Evolutionary conservation across 2,797 vertebrate genomes (phyloP).

Genomic region (Caiman crocodilus): DNA sequence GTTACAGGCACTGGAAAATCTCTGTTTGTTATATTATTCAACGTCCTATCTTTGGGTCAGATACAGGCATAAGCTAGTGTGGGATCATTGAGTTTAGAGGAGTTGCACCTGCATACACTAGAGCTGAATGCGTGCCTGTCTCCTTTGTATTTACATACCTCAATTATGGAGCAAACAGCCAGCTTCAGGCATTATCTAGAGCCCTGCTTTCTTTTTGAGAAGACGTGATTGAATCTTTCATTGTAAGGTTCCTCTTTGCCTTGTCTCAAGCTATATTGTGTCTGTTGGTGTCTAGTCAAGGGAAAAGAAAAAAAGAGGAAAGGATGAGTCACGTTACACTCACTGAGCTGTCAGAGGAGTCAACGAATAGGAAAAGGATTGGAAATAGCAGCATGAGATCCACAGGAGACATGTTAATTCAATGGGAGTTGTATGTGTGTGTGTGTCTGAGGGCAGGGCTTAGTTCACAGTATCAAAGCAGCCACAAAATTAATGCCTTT

Average conservation of each 20-base stretch:
- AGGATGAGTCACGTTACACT: slow-evolving; percentile 63
- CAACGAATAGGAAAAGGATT: background rate
- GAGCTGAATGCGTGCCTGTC: background rate
- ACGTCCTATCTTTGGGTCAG: background rate
- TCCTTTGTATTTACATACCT: background rate
- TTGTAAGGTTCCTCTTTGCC: slow-evolving; percentile 28
- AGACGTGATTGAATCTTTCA: slow-evolving; percentile 34
- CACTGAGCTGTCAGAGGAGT: slow-evolving; percentile 41
- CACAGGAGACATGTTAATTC: slow-evolving; percentile 57
- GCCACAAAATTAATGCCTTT: slow-evolving; percentile 63
- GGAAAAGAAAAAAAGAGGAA: slow-evolving; percentile 42
- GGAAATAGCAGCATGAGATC: slow-evolving; percentile 25
- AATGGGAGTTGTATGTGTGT: background rate
- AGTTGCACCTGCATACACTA: background rate
- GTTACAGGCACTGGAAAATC: background rate
- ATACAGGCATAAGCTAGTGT: background rate
- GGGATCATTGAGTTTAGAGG: background rate
- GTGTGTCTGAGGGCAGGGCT: slow-evolving; percentile 46
- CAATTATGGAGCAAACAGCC: background rate
- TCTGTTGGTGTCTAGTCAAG: slow-evolving; percentile 66
- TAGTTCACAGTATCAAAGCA: slow-evolving; percentile 58
- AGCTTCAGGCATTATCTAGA: background rate
- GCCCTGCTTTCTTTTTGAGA: slow-evolving; percentile 44
- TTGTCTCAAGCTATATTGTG: slow-evolving; percentile 50
- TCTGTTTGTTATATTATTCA: background rate